These are phyloP conservation scores for Chironomus tentans DNA, from an alignment of 2,888 invertebrate genomes.

Conservation along the genomic window DNA sequence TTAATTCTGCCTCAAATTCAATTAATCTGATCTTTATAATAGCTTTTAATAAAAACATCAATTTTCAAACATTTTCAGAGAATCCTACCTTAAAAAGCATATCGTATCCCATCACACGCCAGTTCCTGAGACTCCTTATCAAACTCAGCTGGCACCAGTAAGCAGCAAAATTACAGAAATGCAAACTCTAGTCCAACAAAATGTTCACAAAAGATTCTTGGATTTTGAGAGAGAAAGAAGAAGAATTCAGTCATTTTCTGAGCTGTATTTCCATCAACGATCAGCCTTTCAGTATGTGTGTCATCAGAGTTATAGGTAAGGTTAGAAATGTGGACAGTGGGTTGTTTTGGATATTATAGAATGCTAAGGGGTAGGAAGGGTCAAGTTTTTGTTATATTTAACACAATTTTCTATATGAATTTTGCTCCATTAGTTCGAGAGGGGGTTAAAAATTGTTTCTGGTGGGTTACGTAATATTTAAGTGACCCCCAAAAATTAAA, in stretches of 20 bases:
- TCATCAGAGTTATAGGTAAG: conserved; percentile 33
- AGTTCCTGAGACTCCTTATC: conserved; percentile 24
- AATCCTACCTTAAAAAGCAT: conserved; percentile 49
- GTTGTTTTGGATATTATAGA: no score
- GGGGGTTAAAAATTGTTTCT: no score
- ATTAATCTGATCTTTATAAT: no score
- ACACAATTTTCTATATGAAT: no score
- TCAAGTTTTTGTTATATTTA: no score
- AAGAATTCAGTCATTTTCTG: conserved; percentile 39
- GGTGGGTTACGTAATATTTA: no score
- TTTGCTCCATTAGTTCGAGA: no score
- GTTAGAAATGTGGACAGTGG: no score
- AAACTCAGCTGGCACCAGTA: not conserved
- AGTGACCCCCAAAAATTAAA: no score
- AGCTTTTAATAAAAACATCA: no score
- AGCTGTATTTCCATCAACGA: conserved; percentile 38
- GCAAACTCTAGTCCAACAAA: conserved; percentile 11
- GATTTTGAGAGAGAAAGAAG: conserved; percentile 38
- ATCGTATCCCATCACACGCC: conserved; percentile 44
- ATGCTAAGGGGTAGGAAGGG: no score
- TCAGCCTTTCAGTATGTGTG: conserved; percentile 42
- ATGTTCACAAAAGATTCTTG: conserved; percentile 22
- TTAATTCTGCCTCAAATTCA: no score
- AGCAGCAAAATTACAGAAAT: not conserved
- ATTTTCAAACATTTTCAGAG: conserved; percentile 31